Evolutionary conservation across 2,888 invertebrate genomes (phyloP).

Genomic region (Nematopogon swammerdamellus): DNA sequence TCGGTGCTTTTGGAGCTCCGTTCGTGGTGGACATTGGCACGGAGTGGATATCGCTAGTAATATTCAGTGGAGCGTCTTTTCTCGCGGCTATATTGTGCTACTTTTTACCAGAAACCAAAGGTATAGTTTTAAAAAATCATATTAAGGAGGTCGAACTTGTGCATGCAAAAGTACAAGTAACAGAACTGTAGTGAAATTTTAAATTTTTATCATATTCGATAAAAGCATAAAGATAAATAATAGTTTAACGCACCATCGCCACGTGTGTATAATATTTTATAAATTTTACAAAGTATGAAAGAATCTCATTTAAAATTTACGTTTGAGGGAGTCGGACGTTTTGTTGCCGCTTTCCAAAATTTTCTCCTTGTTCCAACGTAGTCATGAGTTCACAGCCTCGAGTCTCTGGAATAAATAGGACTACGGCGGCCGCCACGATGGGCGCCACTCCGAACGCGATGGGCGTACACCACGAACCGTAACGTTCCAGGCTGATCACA

Average conservation of each 20-base stretch:
- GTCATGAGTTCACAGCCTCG: conserved; percentile 68
- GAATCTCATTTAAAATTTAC: background rate
- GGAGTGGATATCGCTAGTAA: conserved; percentile 35
- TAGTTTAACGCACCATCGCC: too few relatives aligned
- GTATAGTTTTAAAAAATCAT: conserved; percentile 32
- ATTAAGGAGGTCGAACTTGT: conserved; percentile 29
- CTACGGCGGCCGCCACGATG: conserved; percentile 60
- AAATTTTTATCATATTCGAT: too few relatives aligned
- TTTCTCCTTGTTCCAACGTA: conserved; percentile 74
- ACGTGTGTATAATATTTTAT: background rate
- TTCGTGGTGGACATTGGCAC: conserved; percentile 58
- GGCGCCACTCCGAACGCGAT: conserved; percentile 68
- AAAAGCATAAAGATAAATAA: conserved; percentile 1
- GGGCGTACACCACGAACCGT: conserved; percentile 64
- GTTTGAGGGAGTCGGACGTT: conserved; percentile 6
- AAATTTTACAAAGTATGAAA: background rate
- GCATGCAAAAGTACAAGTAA: too few relatives aligned
- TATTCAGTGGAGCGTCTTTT: conserved; percentile 33
- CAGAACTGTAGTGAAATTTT: too few relatives aligned
- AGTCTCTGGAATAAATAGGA: conserved; percentile 73
- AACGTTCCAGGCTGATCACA: conserved; percentile 58
- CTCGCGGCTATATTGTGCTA: conserved; percentile 29
- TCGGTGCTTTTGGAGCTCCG: conserved; percentile 67
- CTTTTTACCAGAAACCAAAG: conserved; percentile 40
- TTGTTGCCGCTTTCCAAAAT: conserved; percentile 24